Evolutionary conservation across 2,113 vertebrate genomes (phyloP), one percentile per base, ranked within the genome.

Genomic region (Hypomesus transpacificus): DNA sequence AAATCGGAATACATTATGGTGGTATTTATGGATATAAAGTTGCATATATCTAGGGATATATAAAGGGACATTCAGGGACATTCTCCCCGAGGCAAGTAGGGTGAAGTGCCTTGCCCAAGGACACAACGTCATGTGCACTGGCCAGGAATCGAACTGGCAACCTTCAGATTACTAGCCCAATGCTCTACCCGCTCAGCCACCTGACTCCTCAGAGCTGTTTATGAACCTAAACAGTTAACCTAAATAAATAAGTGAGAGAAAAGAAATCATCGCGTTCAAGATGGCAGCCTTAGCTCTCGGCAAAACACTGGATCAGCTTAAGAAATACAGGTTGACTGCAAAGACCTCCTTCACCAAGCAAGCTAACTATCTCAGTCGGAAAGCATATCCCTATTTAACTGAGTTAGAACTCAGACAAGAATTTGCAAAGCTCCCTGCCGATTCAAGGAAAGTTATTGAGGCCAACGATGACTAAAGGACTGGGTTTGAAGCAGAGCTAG

Each of bases 381-480:
- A 4, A 9, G 34, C 39, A 20, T 0, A 13, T n/a, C n/a, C n/a
- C n/a, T 1, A 66, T 20, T 20, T 66, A 39, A 50, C 31, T 50
- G 26, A 34, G 1, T 16, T 1, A 14, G 62, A 64, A 64, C 14
- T 64, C 28, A 24, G 18, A 34, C 24, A 66, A 21, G n/a, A 66
- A 18, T 66, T 66, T 31, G 50, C 17, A 39, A 66, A 66, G 28
- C 34, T 66, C 64, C 21, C 14, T 13, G n/a, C 34, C 14, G 17
- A 50, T 7, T 17, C 64, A 13, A 66, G 39, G 64, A 34, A 46
- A 1, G 34, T 46, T 18, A 50, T 34, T 50, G 64, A 66, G n/a
- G n/a, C 64, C 46, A 66, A 66, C 46, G 34, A 66, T 46, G 64
- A 66, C 5, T 66, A 50, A 18, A 66, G 64, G 64, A n/a, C 64